Conservation (phyloP, 2,888 invertebrate genomes). For the Tricholauxania praeusta region DNA sequence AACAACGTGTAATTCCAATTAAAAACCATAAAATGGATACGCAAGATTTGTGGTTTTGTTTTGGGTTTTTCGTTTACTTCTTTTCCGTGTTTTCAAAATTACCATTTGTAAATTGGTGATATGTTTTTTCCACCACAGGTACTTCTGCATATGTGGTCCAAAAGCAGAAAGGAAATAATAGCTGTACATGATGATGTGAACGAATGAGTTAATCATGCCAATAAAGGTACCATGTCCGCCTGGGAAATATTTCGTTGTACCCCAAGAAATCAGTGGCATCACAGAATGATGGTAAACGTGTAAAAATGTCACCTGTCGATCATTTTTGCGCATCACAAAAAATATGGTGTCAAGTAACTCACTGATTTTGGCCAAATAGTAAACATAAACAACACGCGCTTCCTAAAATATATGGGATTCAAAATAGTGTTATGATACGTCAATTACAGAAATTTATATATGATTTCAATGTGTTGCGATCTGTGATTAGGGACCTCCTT, state of each 20-base stretch:
- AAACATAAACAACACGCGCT: conserved; percentile 82
- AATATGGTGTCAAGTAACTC: conserved; percentile 93
- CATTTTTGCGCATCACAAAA: conserved; percentile 93
- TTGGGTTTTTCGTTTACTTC: background rate
- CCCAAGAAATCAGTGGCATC: conserved; percentile 96
- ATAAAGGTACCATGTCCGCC: conserved; percentile 94
- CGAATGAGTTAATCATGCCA: conserved; percentile 87
- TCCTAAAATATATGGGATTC: conserved; percentile 68
- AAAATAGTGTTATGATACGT: background rate
- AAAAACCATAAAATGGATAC: background rate
- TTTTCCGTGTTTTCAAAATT: conserved; percentile 55
- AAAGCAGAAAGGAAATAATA: conserved; percentile 92
- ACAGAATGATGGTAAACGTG: conserved; percentile 95
- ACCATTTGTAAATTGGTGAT: conserved; percentile 93
- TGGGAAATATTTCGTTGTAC: conserved; percentile 86
- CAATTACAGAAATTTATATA: background rate
- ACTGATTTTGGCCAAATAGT: conserved; percentile 89
- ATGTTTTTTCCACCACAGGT: conserved; percentile 94
- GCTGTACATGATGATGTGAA: conserved; percentile 94
- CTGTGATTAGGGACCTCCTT: background rate
- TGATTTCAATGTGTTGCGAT: background rate
- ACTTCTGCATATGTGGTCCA: conserved; percentile 88
- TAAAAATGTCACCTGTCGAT: conserved; percentile 88
- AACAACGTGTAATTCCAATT: no score
- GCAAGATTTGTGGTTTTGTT: background rate